Percentiles rank a stretch among this genome's conserved stretches.
Conservation (phyloP, 2,113 vertebrate species). For the Osmerus mordax region DNA sequence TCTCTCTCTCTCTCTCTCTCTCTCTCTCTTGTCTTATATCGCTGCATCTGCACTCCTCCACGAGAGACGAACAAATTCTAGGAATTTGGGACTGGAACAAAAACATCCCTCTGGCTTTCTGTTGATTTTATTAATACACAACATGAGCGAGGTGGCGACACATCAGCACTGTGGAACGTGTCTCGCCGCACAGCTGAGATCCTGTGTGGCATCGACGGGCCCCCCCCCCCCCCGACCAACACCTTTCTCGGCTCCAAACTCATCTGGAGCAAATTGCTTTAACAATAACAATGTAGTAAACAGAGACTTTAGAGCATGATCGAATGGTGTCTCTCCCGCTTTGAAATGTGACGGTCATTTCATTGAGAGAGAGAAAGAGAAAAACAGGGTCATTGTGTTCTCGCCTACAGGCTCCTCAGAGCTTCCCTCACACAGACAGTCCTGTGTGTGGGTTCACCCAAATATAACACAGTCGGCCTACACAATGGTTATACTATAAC, state of each 20-base stretch:
- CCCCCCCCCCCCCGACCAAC: slow-evolving; percentile 13
- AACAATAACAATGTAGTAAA: slow-evolving; percentile 27
- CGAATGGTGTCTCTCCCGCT: background rate
- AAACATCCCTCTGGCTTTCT: slow-evolving; percentile 38
- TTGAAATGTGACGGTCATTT: slow-evolving; percentile 20
- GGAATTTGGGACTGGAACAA: slow-evolving; percentile 52
- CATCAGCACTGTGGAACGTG: slow-evolving; percentile 24
- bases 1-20: no score
- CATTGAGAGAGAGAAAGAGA: slow-evolving; percentile 24
- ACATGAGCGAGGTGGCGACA: slow-evolving; percentile 28
- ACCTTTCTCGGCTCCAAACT: slow-evolving; percentile 16
- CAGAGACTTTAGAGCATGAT: background rate
- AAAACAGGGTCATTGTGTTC: background rate
- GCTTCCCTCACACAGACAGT: slow-evolving; percentile 6
- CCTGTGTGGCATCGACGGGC: slow-evolving; percentile 21
- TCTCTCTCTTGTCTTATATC: slow-evolving; percentile 43
- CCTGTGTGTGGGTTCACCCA: slow-evolving; percentile 36
- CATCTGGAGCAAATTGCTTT: slow-evolving; percentile 26
- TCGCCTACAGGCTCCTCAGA: background rate
- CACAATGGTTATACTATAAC: no score
- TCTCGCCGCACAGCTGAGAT: slow-evolving; percentile 11
- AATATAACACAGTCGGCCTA: no score
- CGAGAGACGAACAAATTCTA: slow-evolving; percentile 52
- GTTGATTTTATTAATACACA: slow-evolving; percentile 46
- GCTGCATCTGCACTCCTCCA: slow-evolving; percentile 47